These are phyloP conservation scores for Pelochelys cantorii DNA, from an alignment of 2,797 vertebrate genomes.

Conservation along the genomic window DNA sequence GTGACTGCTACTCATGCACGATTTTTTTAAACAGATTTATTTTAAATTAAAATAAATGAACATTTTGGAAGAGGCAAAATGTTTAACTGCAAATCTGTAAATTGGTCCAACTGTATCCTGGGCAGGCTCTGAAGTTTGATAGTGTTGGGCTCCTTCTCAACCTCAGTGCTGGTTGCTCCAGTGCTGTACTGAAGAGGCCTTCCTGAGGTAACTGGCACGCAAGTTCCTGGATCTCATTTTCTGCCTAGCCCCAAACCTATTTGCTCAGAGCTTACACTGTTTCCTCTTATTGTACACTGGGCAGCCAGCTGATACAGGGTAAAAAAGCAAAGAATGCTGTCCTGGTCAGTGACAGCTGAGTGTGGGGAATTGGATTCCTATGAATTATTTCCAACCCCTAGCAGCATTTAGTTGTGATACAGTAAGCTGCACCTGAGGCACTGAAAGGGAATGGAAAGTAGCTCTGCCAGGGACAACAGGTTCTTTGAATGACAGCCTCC, in stretches of 20 bases:
- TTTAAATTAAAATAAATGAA: slow-evolving; percentile 22
- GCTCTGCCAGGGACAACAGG: neutral
- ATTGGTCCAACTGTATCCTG: neutral
- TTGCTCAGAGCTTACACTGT: neutral
- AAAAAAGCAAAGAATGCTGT: neutral
- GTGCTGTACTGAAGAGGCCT: neutral
- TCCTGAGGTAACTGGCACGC: neutral
- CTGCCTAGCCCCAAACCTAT: neutral
- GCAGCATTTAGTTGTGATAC: neutral
- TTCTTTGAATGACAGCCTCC: neutral
- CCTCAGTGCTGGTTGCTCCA: neutral
- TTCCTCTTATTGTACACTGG: neutral
- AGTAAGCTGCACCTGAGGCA: neutral
- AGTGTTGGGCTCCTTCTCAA: accelerated
- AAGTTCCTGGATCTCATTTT: neutral
- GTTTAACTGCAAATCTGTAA: neutral
- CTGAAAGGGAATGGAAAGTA: accelerated
- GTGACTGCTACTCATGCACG: accelerated
- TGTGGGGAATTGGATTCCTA: neutral
- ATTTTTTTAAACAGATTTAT: slow-evolving; percentile 37
- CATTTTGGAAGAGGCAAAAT: neutral
- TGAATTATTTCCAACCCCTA: neutral
- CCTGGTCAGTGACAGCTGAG: neutral
- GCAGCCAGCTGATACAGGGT: neutral
- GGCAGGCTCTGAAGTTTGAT: neutral